Evolutionary conservation across 2,888 invertebrate species (phyloP).

Genomic region (Fissipunctia ypsillon): DNA sequence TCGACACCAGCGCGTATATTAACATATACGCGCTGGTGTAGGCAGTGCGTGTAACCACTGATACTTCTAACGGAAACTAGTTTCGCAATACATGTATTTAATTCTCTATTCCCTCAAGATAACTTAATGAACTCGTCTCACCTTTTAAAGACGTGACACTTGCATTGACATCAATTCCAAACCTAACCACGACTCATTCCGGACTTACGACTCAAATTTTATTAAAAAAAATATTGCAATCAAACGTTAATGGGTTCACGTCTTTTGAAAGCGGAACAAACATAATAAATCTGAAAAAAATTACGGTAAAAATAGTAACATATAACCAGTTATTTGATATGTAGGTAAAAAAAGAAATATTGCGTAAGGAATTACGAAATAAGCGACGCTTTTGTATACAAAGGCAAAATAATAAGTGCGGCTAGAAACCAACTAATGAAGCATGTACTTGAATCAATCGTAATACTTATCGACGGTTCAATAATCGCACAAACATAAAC

Average conservation of each 20-base stretch:
- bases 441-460: constrained; percentile 54
- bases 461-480: constrained; percentile 48
- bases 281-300: constrained; percentile 44
- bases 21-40: constrained; percentile 36
- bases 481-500: constrained; percentile 45
- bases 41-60: constrained; percentile 60
- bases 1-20: constrained; percentile 29
- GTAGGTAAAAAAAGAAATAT: constrained; percentile 42
- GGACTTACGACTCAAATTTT: constrained; percentile 31
- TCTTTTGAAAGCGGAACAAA: constrained; percentile 50
- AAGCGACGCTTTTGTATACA: constrained; percentile 43
- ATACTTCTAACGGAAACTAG: constrained; percentile 64
- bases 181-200: constrained; percentile 21
- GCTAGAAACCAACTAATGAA: constrained; percentile 58
- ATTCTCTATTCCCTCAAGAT: constrained; percentile 50
- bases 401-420: constrained; percentile 46
- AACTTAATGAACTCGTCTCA: constrained; percentile 49
- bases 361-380: constrained; percentile 44
- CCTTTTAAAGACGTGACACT: constrained; percentile 52
- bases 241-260: constrained; percentile 25
- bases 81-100: constrained; percentile 64
- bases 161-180: constrained; percentile 57
- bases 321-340: constrained; percentile 45
- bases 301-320: constrained; percentile 42
- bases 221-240: constrained; percentile 6